Base-by-base conservation (phyloP, 2,797 vertebrate genomes). In the Bryconaethiops microstoma region DNA sequence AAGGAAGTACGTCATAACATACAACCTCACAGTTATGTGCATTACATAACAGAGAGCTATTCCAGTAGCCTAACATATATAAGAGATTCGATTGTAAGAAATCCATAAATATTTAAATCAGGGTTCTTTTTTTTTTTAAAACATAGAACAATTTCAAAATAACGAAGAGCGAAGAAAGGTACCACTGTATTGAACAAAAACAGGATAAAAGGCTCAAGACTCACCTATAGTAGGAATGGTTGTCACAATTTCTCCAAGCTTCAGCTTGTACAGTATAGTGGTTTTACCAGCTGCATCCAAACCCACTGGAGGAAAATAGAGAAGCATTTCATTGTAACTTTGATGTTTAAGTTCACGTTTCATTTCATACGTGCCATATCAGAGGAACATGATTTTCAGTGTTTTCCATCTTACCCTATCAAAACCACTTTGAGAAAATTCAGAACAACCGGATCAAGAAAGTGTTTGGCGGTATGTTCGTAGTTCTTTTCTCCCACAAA, bases 201-300 rank as follows among this genome's bases (percentile, higher is more conserved):
- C 59, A 64, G 60, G 13, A 19, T 21, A 76, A 17, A 65, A 5
- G 40, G 23, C 4, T 35, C 12, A 5, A 39, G 60, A 75, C 95
- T 95, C 92, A 97, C 96, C 96, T 80, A 97, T 97, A 79, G 96
- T 97, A 80, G 96, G 96, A 88, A 97, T 97, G 69, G 96, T 97
- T 81, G 96, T 97, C 83, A 97, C 96, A 68, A 97, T 95, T 92
- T 97, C 96, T 1, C 96, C 96, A 13, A 97, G 93, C 89, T 97
- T 97, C 87, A 97, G 87, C 88, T 96, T 97, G 91, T 97, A 97
- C 77, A 97, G 91, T 85, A 97, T 97, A n/a, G 96, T 97, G 1
- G 96, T 97, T 93, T 97, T 97, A 78, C 96, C 96, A 0, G 96
- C 96, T 60, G 96, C 96, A 86, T 97, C 96, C 86, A 97, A 88